phyloP scores from a whole-genome alignment of 2,113 vertebrate genomes.

The Herpetotheres cachinnans region DNA sequence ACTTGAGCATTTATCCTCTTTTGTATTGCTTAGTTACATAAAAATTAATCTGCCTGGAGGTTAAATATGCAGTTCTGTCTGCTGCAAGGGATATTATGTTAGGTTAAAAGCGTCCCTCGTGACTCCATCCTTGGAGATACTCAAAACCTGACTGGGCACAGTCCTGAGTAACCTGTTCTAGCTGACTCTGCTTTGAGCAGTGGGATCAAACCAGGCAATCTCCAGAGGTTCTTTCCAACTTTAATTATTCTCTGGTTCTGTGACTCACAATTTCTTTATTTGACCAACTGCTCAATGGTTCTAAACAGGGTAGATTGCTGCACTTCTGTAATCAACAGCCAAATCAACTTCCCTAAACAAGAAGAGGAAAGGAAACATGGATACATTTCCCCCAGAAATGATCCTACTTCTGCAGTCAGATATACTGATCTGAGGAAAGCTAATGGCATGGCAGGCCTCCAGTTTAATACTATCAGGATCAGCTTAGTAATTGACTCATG shows the following conservation, averaged over 20 bases:
- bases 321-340: not conserved
- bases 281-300: not conserved
- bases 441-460: not conserved
- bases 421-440: not conserved
- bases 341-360: not conserved
- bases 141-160: not conserved
- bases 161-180: slow-evolving; percentile 9
- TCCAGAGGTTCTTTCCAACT: not conserved
- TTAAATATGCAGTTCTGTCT: slow-evolving; percentile 18
- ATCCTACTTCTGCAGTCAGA: not conserved
- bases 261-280: not conserved
- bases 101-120: not conserved
- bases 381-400: not conserved
- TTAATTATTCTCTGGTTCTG: not conserved
- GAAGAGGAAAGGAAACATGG: not conserved
- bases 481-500: not conserved
- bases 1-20: not conserved
- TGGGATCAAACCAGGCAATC: not conserved
- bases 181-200: not conserved
- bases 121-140: not conserved
- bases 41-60: slow-evolving; percentile 19
- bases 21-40: not conserved
- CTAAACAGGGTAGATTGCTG: not conserved
- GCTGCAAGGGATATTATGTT: not conserved
- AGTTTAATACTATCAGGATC: not conserved